These are phyloP conservation scores for Olivierus martensii DNA, from an alignment of 1,140 invertebrate genomes.

Conservation along the genomic window DNA sequence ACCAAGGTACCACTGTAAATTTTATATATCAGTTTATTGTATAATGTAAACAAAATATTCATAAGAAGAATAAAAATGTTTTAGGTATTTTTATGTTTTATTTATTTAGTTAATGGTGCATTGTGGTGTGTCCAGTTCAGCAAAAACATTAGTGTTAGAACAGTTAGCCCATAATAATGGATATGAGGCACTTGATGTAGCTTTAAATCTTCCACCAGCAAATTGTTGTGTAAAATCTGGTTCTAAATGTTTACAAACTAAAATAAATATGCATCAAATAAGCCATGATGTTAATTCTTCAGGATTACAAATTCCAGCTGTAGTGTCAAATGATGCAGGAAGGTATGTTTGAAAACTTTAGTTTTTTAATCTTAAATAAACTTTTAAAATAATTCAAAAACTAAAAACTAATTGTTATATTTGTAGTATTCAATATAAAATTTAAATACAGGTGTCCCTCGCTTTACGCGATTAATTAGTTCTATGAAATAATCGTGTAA, in stretches of 20 bases:
- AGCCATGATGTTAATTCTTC: slow-evolving; percentile 1
- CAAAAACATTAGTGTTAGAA: slow-evolving; percentile 4
- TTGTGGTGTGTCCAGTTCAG: slow-evolving; percentile 12
- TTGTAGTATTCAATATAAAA: too few relatives aligned
- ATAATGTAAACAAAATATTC: too few relatives aligned
- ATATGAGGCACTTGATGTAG: slow-evolving; percentile 4
- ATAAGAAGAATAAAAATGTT: too few relatives aligned
- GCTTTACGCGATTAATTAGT: too few relatives aligned
- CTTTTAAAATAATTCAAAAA: too few relatives aligned
- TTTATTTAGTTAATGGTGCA: slow-evolving; percentile 17
- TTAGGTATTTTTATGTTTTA: too few relatives aligned
- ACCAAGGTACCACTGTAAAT: too few relatives aligned
- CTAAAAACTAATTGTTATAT: too few relatives aligned
- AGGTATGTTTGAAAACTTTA: slow-evolving; percentile 1
- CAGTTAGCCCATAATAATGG: slow-evolving; percentile 4
- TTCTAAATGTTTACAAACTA: slow-evolving; percentile 2
- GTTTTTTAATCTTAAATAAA: too few relatives aligned
- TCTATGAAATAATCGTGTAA: too few relatives aligned
- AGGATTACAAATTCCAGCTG: slow-evolving; percentile 1
- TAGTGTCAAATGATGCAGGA: slow-evolving; percentile 14
- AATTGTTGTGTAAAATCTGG: slow-evolving; percentile 3
- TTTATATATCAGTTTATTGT: too few relatives aligned
- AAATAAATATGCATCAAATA: slow-evolving; percentile 7
- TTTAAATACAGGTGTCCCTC: too few relatives aligned
- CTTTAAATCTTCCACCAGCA: background rate